phyloP scores from a whole-genome alignment of 2,797 vertebrate species.

The Nothura maculosa region DNA sequence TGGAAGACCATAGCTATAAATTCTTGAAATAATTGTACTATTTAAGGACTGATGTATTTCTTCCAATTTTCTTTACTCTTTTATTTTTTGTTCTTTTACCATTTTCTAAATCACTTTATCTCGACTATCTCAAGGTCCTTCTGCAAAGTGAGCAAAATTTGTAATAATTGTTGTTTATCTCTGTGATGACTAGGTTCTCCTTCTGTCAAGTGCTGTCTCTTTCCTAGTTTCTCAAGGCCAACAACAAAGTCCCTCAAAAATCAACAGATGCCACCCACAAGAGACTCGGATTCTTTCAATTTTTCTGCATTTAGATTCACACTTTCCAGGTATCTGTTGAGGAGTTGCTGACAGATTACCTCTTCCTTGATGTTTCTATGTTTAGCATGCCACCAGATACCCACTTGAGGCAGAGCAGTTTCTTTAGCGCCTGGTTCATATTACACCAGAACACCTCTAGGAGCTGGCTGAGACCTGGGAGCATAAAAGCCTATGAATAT shows the following conservation, averaged over 20 bases:
- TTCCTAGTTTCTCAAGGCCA: not conserved
- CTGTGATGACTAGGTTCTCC: not conserved
- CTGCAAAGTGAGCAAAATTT: not conserved
- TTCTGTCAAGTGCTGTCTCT: not conserved
- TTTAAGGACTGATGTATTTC: not conserved
- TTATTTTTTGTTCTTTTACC: not conserved
- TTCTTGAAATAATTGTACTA: not conserved
- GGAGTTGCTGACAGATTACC: not conserved
- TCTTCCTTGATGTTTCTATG: not conserved
- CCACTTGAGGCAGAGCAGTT: not conserved
- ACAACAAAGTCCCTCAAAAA: not conserved
- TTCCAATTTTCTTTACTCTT: not conserved
- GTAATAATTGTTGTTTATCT: not conserved
- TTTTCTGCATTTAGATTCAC: slow-evolving; percentile 8
- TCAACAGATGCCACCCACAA: not conserved
- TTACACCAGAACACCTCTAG: not conserved
- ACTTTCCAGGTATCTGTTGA: not conserved
- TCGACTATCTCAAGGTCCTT: not conserved
- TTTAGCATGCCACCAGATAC: not conserved
- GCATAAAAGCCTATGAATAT: not conserved
- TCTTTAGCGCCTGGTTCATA: not conserved
- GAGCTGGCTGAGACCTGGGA: not conserved
- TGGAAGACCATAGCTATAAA: not conserved
- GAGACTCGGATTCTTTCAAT: not conserved
- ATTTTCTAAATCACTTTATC: not conserved